phyloP scores from a whole-genome alignment of 2,797 vertebrate species.

The Trachurus trachurus region DNA sequence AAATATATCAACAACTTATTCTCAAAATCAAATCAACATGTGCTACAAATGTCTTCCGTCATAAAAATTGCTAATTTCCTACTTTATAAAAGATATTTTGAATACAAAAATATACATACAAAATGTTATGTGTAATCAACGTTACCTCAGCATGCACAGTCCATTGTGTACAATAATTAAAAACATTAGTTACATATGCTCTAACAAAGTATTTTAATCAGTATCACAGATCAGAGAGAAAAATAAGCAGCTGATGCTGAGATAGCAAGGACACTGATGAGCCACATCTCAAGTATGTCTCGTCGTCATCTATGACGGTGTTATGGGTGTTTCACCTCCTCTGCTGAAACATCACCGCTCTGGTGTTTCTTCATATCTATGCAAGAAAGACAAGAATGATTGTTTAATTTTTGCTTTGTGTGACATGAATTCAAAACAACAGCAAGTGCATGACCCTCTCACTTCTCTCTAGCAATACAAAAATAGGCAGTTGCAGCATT shows the following conservation, averaged over 20 bases:
- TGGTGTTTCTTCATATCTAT: constrained; percentile 43
- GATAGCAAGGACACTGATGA: background rate
- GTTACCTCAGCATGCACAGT: background rate
- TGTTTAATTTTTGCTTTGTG: constrained; percentile 9
- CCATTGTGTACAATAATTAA: background rate
- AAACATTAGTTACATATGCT: background rate
- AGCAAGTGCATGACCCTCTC: background rate
- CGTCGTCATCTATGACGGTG: background rate
- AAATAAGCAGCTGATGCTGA: background rate
- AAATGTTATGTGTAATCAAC: background rate
- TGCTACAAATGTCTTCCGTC: background rate
- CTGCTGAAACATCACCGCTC: constrained; percentile 22
- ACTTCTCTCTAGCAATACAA: background rate
- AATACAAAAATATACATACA: constrained; percentile 33
- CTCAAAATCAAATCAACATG: background rate
- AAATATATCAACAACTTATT: background rate
- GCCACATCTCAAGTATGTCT: background rate
- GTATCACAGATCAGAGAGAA: constrained; percentile 16
- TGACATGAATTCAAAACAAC: constrained; percentile 6
- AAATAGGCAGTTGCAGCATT: constrained; percentile 71
- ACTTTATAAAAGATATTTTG: background rate
- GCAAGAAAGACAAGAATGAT: constrained; percentile 8
- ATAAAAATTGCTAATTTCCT: background rate
- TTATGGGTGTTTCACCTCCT: constrained; percentile 33
- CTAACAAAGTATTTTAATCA: background rate